Conservation (phyloP, 2,888 invertebrate species). For the Polymixis flavicincta region DNA sequence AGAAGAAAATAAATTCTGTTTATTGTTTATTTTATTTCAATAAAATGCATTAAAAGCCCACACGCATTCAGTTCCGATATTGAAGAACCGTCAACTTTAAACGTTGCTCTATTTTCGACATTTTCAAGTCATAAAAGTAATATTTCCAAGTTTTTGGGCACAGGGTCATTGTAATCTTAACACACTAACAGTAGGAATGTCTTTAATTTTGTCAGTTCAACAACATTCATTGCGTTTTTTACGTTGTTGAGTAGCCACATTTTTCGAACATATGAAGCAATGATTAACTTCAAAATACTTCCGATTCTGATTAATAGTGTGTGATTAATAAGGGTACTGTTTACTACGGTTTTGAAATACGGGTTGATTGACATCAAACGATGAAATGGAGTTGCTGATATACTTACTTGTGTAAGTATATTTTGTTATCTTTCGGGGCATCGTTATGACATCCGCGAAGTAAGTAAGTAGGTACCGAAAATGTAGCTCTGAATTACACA, state of each 20-base stretch:
- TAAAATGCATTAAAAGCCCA: not conserved
- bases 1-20: not conserved
- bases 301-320: not conserved
- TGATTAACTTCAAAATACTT: too few species aligned
- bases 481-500: not conserved
- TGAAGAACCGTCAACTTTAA: not conserved
- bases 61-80: not conserved
- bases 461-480: not conserved
- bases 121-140: not conserved
- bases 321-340: too few species aligned
- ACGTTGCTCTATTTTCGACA: not conserved
- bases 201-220: too few species aligned
- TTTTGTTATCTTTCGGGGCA: conserved; percentile 7
- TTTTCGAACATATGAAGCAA: too few species aligned
- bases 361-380: conserved; percentile 5
- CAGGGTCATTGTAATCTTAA: too few species aligned
- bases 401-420: not conserved
- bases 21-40: not conserved
- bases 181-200: too few species aligned
- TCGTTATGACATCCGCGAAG: not conserved
- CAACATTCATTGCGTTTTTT: too few species aligned
- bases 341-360: too few species aligned
- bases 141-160: not conserved
- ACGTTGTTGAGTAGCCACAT: too few species aligned
- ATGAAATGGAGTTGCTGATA: not conserved